Evolutionary conservation across 2,888 invertebrate genomes (phyloP), one percentile per base, ranked within the genome.

Genomic region (Drosophila lacicola): DNA sequence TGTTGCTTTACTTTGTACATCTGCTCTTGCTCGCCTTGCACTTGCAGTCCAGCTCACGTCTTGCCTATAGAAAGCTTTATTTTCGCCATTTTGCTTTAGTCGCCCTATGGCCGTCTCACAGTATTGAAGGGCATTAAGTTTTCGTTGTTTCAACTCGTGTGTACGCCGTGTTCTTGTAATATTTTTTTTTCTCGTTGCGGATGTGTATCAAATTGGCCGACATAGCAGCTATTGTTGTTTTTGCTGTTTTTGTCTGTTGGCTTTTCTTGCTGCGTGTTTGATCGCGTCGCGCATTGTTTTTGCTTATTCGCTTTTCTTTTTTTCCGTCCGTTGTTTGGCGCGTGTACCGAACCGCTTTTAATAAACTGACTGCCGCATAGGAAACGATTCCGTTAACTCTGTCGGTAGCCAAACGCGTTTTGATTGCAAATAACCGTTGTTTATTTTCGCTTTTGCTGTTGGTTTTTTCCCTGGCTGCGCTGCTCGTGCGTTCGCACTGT

Each of bases 351-450:
- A 56, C 17, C 66, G 62, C 66, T 72, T 78, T 77, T 78, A 87
- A 83, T 87, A 83, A 81, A 83, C 87, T 72, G 76, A 62, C 71
- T 78, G 70, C 72, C 88, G 88, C 77, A 66, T 57, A 67, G 85
- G 79, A 83, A 83, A 82, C 84, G 62, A 73, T 74, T 53, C 37
- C 54, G 64, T 68, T 73, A 77, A 77, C 70, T 81, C 76, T 67
- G 70, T 66, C 66, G 55, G 62, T 45, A 45, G 61, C 17, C 58
- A 47, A 67, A 64, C 78, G 70, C 78, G 58, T 50, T 70, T 65
- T 69, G 72, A 65, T 69, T 76, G 67, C 67, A 66, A 70, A 79
- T 70, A 57, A 37, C 60, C 37, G 45, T 55, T 55, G 14, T 34
- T 41, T 37, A 14, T 25, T 39, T 19, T 33, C 2, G 14, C 19